Evolutionary conservation across 2,888 invertebrate species (phyloP), one percentile per base, ranked within the genome.

Genomic region (Plebejus melissa): DNA sequence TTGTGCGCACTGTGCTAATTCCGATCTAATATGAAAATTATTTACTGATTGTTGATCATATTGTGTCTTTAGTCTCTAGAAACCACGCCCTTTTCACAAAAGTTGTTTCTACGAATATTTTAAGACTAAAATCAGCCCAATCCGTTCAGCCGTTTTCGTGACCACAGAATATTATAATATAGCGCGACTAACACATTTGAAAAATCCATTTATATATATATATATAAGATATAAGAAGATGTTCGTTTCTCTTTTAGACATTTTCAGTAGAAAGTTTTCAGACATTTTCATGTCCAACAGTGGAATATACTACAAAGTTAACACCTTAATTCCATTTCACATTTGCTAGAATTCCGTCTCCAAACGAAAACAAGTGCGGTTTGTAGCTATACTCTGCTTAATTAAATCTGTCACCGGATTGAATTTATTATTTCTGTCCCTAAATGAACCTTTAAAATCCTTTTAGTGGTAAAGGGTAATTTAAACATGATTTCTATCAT

Each of bases 351-450:
- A 65, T 32, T 65, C 28, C 32, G 65, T 65, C 3, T 65, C 13
- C 32, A 11, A 65, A 65, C 32, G 11, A 32, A 32, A 65, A 65
- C 28, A 65, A 65, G 28, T 65, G 65, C 28, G 28, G 11, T 11
- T 11, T 65, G 11, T 32, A 9, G 32, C 32, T 65, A 11, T 65
- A 32, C 65, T 32, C 28, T 65, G 65, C 4, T 65, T 65, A 65
- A 65, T 65, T 65, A 65, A 65, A 32, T 32, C 65, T 32, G 65
- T 65, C 32, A 65, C 32, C 32, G 11, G 65, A 65, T 65, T 65
- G 11, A 32, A 65, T 65, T 32, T 65, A 65, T 65, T 32, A 13
- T 65, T 65, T 32, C 32, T 28, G 32, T 65, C 28, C 32, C 65
- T 32, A 32, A 65, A 65, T 65, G 28, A 13, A 65, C 65, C 28